Evolutionary conservation across 2,797 vertebrate species (phyloP).

Genomic region (Pangasius djambal): DNA sequence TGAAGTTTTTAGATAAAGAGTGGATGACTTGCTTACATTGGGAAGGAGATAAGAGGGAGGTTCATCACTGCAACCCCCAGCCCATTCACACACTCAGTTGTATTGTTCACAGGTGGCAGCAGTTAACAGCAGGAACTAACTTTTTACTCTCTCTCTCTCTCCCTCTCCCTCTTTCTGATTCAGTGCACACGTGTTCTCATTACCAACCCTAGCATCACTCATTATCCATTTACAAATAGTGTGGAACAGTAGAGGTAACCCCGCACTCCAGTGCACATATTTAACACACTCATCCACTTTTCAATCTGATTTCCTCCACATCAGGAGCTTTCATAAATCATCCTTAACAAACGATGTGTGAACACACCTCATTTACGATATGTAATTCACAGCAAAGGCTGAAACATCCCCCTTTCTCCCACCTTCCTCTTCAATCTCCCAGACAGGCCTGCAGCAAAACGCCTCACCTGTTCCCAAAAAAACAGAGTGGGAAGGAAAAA

Average conservation of each 20-base stretch:
- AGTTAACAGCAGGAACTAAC: conserved; percentile 52
- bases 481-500: conserved; percentile 17
- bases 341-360: conserved; percentile 29
- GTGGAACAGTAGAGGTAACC: not conserved
- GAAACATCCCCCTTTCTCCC: not conserved
- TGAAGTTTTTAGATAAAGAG: not conserved
- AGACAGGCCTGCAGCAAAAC: conserved; percentile 16
- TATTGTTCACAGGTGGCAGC: conserved; percentile 54
- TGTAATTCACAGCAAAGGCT: conserved; percentile 38
- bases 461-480: conserved; percentile 42
- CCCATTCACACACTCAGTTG: not conserved
- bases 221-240: conserved; percentile 26
- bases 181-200: conserved; percentile 29
- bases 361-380: conserved; percentile 47
- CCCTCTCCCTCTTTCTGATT: conserved; percentile 24
- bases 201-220: conserved; percentile 22
- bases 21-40: not conserved
- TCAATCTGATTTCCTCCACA: conserved; percentile 33
- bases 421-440: conserved; percentile 17
- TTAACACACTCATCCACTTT: not conserved
- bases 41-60: not conserved
- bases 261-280: not conserved
- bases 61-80: not conserved
- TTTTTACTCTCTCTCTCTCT: conserved; percentile 36
- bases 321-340: conserved; percentile 39